Evolutionary conservation across 2,113 vertebrate genomes (phyloP).

Genomic region (Brachirus orientalis): DNA sequence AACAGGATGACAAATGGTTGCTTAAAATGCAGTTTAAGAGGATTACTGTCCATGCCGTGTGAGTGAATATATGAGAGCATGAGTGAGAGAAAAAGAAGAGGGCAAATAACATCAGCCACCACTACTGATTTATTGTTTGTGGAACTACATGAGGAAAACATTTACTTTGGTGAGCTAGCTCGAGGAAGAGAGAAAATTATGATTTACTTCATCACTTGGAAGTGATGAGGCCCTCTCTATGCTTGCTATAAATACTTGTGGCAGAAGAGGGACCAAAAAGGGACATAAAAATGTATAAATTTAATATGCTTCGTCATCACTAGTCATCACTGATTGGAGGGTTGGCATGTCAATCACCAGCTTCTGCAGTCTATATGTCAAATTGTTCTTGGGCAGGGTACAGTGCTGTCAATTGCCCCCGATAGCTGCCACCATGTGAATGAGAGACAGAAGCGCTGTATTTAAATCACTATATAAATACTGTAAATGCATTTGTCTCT

Average conservation of each 20-base stretch:
- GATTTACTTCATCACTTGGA: conserved; percentile 53
- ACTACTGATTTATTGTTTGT: conserved; percentile 68
- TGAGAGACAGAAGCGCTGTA: background rate
- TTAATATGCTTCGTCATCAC: background rate
- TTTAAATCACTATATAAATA: background rate
- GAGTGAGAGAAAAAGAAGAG: conserved; percentile 43
- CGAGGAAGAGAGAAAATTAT: conserved; percentile 21
- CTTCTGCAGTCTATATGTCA: background rate
- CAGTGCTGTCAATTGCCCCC: background rate
- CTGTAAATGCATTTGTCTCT: background rate
- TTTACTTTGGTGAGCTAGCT: conserved; percentile 44
- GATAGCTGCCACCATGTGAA: background rate
- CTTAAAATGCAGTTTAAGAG: conserved; percentile 74
- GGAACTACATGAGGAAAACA: conserved; percentile 55
- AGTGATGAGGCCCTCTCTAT: conserved; percentile 21
- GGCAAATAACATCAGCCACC: conserved; percentile 59
- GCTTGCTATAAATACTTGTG: conserved; percentile 16
- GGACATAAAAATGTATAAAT: background rate
- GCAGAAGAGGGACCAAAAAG: conserved; percentile 4
- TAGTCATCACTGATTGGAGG: background rate
- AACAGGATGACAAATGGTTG: conserved; percentile 70
- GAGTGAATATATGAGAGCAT: conserved; percentile 34
- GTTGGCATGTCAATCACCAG: background rate
- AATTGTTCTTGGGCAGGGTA: background rate
- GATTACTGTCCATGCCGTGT: conserved; percentile 57